A percentile compares a stretch with the other conserved stretches of the same genome.
These are phyloP conservation scores for Parasteatoda tepidariorum DNA, from an alignment of 1,140 invertebrate genomes.

Conservation along the genomic window DNA sequence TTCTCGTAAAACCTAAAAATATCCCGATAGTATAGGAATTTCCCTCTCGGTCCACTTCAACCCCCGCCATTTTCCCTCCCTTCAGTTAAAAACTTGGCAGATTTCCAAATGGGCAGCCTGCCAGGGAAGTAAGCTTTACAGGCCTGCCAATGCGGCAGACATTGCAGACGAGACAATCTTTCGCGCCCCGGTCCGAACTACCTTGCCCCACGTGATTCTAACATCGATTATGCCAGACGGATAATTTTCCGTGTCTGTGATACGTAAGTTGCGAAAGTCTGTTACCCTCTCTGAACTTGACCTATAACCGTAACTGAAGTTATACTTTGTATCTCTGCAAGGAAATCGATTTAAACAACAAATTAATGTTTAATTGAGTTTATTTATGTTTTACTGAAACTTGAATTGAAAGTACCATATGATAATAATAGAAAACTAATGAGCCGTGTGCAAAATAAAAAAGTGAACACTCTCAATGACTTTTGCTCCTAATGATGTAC, in stretches of 20 bases:
- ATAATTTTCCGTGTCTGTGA: not conserved
- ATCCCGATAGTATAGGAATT: slow-evolving; percentile 10
- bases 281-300: not conserved
- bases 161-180: slow-evolving; percentile 47
- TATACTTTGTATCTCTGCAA: no score
- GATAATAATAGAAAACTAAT: no score
- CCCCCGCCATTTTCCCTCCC: not conserved
- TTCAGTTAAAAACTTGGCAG: slow-evolving; percentile 21
- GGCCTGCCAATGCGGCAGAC: slow-evolving; percentile 57
- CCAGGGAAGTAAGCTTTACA: slow-evolving; percentile 36
- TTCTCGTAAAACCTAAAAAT: slow-evolving; percentile 45
- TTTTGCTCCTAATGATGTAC: no score
- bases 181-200: slow-evolving; percentile 5
- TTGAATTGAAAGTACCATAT: no score
- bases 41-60: not conserved
- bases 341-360: no score
- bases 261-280: no score
- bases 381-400: no score
- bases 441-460: no score
- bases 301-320: no score
- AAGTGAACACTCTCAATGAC: no score
- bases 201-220: slow-evolving; percentile 22
- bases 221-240: slow-evolving; percentile 31
- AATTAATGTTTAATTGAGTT: no score
- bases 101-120: slow-evolving; percentile 41